Evolutionary conservation across 2,797 vertebrate species (phyloP), one percentile per base, ranked within the genome.

Genomic region (Gallinago solitaria): DNA sequence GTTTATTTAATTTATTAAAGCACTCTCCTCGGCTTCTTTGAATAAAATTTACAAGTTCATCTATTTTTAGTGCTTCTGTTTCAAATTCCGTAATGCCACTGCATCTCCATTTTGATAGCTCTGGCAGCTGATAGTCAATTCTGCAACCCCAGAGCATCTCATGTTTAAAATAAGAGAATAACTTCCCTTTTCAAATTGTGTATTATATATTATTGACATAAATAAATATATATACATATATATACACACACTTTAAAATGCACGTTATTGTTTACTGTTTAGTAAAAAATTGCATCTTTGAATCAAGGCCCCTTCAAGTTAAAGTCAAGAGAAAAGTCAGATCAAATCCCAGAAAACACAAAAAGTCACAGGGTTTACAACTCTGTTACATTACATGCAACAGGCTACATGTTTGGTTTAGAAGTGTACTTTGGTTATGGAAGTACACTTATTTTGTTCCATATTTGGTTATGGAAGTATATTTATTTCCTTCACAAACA

Each of bases 1-100:
- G n/a, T 68, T 50, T 85, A 41, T 74, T 87, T 77, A 15, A 70
- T 85, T 64, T 90, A 83, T 70, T 85, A 20, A 21, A 81, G 67
- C 7, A 65, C 47, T 70, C 20, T 76, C 9, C 54, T 79, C 64
- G 53, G 12, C 11, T 87, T 69, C 45, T 90, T 80, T 47, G 45
- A 91, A 85, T 48, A 80, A 87, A 83, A 93, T 87, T 43, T 61
- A 45, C 9, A 69, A 54, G 37, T 63, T 68, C 17, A 56, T 53
- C 45, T 87, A 47, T 60, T 94, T 90, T 77, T 83, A 73, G 64
- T 60, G 17, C 19, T 77, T 95, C 92, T 91, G 30, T 67, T 94
- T 89, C 76, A 67, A 39, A 74, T 91, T 91, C 37, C 16, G 53
- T 71, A 67, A 63, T 51, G 41, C 30, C 18, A 74, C 14, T 33